Evolutionary conservation across 2,888 invertebrate species (phyloP), one percentile per base, ranked within the genome.

Genomic region (Entomobrya multifasciata): DNA sequence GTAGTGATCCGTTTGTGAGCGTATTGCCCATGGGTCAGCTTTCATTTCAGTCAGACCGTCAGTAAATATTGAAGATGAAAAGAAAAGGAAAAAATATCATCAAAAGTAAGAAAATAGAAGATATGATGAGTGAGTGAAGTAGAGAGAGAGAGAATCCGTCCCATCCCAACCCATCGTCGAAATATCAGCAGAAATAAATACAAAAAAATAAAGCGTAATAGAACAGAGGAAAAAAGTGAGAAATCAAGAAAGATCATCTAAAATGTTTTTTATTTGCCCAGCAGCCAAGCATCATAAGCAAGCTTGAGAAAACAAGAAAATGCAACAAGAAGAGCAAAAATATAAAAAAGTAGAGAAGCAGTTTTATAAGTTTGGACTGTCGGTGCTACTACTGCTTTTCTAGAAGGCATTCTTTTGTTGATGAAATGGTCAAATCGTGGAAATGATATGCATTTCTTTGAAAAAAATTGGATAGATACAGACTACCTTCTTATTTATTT

Each of bases 101-200:
- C 49, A 76, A 76, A 57, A 57, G 22, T n/a, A 57, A n/a, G 22
- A 55, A 55, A 83, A 65, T 36, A 78, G 44, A 78, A 77, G 57
- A 82, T 47, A 82, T 44, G 55, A 78, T 52, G 62, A 41, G n/a
- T n/a, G n/a, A n/a, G n/a, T n/a, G n/a, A n/a, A n/a, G n/a, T n/a
- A n/a, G n/a, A n/a, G 62, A 74, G 57, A 87, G 79, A 87, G 88
- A 90, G 86, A 80, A 76, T 57, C 86, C 74, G 74, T 86, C 88
- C 78, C 62, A 70, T 70, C 44, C 70, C 83, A 72, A 36, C 88
- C 77, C 70, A 78, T 79, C 65, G n/a, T n/a, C n/a, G n/a, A n/a
- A n/a, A 65, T 77, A 67, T 72, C 60, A 79, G 57, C 52, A 25
- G 41, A 65, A 70, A 83, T 11, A 65, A 49, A 77, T 27, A 41